Evolutionary conservation across 2,888 invertebrate species (phyloP), one percentile per base, ranked within the genome.

Genomic region (Parnassius mnemosyne): DNA sequence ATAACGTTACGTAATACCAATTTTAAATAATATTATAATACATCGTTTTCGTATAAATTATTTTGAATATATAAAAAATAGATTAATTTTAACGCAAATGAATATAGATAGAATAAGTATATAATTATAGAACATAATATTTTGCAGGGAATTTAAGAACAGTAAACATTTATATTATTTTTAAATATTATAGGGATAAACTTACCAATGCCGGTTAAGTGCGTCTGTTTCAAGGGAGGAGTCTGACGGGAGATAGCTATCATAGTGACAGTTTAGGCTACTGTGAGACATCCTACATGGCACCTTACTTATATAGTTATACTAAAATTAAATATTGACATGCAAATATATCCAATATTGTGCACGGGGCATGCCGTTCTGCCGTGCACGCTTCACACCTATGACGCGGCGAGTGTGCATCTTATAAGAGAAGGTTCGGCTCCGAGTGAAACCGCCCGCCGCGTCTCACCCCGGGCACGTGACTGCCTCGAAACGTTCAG

Each of bases 241-340:
- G 72, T 91, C 91, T 68, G 91, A 91, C 67, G 89, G 91, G 66
- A 89, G 84, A 74, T 90, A 90, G 84, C 85, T 87, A 86, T 89
- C 88, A 78, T 89, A 90, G 79, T 87, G 89, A 86, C 86, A 88
- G 82, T 81, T 89, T 66, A 89, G 82, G 83, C 90, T 91, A 84
- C 89, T 90, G 84, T 90, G 91, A 83, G 91, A 90, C 91, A 91
- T 91, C 80, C 90, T 91, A 89, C 91, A 90, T 90, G 88, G 87
- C 89, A 88, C 85, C 83, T 78, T 72, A 78, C 73, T 80, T 81
- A 80, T 81, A 78, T 83, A 75, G 72, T 83, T 34, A 79, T 83
- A 85, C 85, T 81, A 78, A 70, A 80, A 82, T 74, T 78, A 73
- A 66, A 72, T 77, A 75, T 80, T 77, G 83, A 71, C 83, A 83